Conservation (phyloP, 2,888 invertebrate genomes). For the Quadriops clusia region DNA sequence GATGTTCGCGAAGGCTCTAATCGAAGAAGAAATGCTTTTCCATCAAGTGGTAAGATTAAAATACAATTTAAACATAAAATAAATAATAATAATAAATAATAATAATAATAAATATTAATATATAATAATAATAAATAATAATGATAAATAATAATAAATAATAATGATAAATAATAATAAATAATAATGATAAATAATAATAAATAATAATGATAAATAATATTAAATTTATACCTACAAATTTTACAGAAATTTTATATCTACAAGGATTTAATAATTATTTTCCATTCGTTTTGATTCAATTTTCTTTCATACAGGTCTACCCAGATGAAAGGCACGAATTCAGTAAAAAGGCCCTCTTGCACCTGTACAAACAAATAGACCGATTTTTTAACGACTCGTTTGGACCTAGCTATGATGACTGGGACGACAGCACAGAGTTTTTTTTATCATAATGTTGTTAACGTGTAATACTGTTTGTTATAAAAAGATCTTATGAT, state of each 20-base stretch:
- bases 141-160: too few species aligned
- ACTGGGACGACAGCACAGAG: constrained; percentile 34
- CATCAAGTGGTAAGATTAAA: constrained; percentile 72
- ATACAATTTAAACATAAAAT: too few species aligned
- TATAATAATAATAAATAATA: too few species aligned
- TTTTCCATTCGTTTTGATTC: too few species aligned
- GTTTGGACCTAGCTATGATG: constrained; percentile 45
- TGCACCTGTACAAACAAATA: constrained; percentile 74
- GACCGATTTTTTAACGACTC: constrained; percentile 80
- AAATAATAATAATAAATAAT: too few species aligned
- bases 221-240: too few species aligned
- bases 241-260: too few species aligned
- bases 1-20: constrained; percentile 69
- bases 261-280: too few species aligned
- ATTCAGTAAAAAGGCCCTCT: constrained; percentile 52
- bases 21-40: constrained; percentile 70
- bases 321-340: constrained; percentile 80
- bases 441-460: constrained; percentile 30
- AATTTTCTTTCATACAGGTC: constrained; percentile 44
- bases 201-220: too few species aligned
- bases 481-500: background rate
- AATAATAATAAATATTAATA: too few species aligned
- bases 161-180: too few species aligned
- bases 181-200: too few species aligned
- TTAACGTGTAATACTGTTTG: constrained; percentile 4